Evolutionary conservation across 2,797 vertebrate genomes (phyloP).

Genomic region (Trachurus trachurus): DNA sequence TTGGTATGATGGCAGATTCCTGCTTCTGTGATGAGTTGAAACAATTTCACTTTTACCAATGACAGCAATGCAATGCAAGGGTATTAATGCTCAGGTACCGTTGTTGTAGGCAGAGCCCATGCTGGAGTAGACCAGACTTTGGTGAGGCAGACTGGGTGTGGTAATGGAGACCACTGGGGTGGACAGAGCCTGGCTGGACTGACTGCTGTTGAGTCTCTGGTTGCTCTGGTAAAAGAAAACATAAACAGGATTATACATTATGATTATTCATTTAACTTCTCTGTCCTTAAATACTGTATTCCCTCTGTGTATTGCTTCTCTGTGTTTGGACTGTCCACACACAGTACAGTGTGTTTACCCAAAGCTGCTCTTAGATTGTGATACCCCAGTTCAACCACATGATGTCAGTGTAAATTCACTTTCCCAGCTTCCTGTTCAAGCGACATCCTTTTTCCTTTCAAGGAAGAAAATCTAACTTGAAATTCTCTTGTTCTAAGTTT

Average conservation of each 20-base stretch:
- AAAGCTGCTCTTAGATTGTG: not conserved
- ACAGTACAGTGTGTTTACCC: too few species aligned
- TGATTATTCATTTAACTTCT: not conserved
- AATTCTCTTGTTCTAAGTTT: constrained; percentile 3
- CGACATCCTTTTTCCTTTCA: not conserved
- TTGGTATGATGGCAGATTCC: too few species aligned
- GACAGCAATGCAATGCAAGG: not conserved
- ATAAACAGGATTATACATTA: not conserved
- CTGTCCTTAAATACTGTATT: not conserved
- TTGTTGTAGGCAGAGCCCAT: constrained; percentile 92
- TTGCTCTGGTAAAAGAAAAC: constrained; percentile 82
- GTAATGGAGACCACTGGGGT: constrained; percentile 95
- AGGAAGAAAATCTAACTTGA: not conserved
- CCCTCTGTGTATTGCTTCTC: not conserved
- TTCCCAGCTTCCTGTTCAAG: not conserved
- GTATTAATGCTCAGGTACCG: constrained; percentile 78
- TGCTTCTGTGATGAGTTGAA: not conserved
- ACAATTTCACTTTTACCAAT: not conserved
- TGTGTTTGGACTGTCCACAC: not conserved
- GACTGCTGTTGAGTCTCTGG: constrained; percentile 91
- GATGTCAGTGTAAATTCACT: constrained; percentile 46
- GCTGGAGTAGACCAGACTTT: constrained; percentile 91
- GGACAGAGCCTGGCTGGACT: constrained; percentile 90
- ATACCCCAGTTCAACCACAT: constrained; percentile 58
- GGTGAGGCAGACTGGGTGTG: constrained; percentile 92